These are phyloP conservation scores for Xiphophorus couchianus DNA, from an alignment of 2,113 vertebrate species.

Conservation along the genomic window DNA sequence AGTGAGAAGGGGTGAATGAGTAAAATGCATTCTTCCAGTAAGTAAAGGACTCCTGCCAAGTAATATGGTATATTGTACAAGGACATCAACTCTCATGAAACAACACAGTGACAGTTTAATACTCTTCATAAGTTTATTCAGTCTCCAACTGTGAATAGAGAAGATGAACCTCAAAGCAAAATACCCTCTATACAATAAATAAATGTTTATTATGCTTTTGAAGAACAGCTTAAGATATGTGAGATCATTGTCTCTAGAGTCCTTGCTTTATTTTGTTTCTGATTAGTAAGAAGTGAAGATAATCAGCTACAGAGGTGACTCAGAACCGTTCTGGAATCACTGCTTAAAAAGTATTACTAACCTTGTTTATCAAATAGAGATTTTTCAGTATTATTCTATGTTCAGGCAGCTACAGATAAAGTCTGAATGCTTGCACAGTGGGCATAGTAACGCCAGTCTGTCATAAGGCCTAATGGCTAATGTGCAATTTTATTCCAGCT, in stretches of 20 bases:
- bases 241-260: not conserved
- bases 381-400: not conserved
- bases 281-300: not conserved
- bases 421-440: constrained; percentile 32
- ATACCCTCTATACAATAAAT: not conserved
- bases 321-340: not conserved
- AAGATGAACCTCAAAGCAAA: not conserved
- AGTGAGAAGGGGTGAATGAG: constrained; percentile 23
- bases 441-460: constrained; percentile 55
- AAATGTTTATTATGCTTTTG: not conserved
- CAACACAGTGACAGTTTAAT: constrained; percentile 26
- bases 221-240: not conserved
- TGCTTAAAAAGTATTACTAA: not conserved
- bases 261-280: not conserved
- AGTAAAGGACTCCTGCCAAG: constrained; percentile 38
- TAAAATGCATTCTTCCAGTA: constrained; percentile 46
- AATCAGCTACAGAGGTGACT: not conserved
- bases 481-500: constrained; percentile 69
- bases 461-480: constrained; percentile 52
- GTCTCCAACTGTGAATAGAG: constrained; percentile 11
- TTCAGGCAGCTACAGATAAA: constrained; percentile 16
- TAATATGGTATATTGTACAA: constrained; percentile 15
- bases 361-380: constrained; percentile 29
- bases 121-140: constrained; percentile 1
- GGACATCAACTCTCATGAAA: constrained; percentile 28